Base-by-base conservation (phyloP, 2,113 vertebrate genomes). In the Ageneiosus marmoratus region DNA sequence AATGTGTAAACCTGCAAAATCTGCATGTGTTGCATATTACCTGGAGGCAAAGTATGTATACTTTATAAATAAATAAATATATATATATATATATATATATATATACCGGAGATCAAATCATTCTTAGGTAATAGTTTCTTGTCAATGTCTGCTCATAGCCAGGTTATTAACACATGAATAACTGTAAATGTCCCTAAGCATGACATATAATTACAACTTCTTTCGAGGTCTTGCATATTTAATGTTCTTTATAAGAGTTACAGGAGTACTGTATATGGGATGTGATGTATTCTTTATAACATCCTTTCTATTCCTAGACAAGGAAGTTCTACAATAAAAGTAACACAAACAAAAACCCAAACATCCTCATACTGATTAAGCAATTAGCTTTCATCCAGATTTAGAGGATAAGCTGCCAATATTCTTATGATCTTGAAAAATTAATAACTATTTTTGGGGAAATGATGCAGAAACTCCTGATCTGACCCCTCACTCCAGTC, bases 401-500 rank as follows among this genome's bases (percentile, higher is more conserved):
- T 13, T 18, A n/a, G 10, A 69, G 22, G 65, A 24, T 44, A 18
- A 65, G 34, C 37, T 10, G 0, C 20, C 16, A 60, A 27, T 72
- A 22, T 72, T 10, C 73, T 53, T 22, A 48, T 32, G 48, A 74
- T 74, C 29, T 50, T 50, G n/a, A n/a, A n/a, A n/a, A n/a, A 34
- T 76, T 37, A 76, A 76, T 76, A 55, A 76, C 73, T 55, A 75
- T 48, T 78, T 78, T 22, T 48, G 27, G n/a, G 27, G 82, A 67
- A 83, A 78, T 83, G 63, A 78, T 70, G n/a, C 34, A 83, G 22
- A 60, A 84, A 79, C 51, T 44, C 69, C 60, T 55, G 4, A 84
- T 63, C 51, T 85, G 62, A 81, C 60, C 80, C 75, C 81, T 78
- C 80, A 74, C 73, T 85, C 80, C 62, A 73, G 81, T 67, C 80